phyloP scores from a whole-genome alignment of 2,888 invertebrate genomes.

The Helleia helle region DNA sequence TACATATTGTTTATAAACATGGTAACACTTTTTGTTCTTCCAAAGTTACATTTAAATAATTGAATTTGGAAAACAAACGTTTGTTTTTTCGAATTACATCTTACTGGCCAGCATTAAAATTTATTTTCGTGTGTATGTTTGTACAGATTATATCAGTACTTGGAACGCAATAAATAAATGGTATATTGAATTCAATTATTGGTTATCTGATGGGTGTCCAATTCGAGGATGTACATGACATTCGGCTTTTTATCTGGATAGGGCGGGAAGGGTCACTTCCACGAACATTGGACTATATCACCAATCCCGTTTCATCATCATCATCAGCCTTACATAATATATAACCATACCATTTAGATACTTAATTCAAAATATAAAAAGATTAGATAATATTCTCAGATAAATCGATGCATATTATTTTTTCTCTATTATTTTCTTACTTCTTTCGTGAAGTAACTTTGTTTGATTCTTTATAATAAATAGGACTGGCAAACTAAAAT shows the following conservation, averaged over 20 bases:
- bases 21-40: constrained; percentile 10
- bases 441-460: no score
- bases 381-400: no score
- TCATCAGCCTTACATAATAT: no score
- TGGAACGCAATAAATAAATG: constrained; percentile 18
- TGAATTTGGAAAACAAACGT: constrained; percentile 4
- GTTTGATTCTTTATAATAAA: no score
- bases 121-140: constrained; percentile 6
- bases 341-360: no score
- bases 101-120: background rate
- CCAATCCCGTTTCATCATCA: no score
- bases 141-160: constrained; percentile 13
- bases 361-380: no score
- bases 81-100: background rate
- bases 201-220: constrained; percentile 20
- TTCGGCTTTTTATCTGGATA: constrained; percentile 19
- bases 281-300: no score
- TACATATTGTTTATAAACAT: background rate
- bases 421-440: no score
- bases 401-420: no score
- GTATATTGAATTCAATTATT: constrained; percentile 27
- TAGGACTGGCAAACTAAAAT: no score
- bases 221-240: constrained; percentile 16
- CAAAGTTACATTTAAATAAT: constrained; percentile 11
- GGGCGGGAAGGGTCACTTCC: no score